A percentile compares a stretch with the other conserved stretches of the same genome.
These are phyloP conservation scores for Campylomormyrus numenius DNA, from an alignment of 2,113 vertebrate species.

Conservation along the genomic window DNA sequence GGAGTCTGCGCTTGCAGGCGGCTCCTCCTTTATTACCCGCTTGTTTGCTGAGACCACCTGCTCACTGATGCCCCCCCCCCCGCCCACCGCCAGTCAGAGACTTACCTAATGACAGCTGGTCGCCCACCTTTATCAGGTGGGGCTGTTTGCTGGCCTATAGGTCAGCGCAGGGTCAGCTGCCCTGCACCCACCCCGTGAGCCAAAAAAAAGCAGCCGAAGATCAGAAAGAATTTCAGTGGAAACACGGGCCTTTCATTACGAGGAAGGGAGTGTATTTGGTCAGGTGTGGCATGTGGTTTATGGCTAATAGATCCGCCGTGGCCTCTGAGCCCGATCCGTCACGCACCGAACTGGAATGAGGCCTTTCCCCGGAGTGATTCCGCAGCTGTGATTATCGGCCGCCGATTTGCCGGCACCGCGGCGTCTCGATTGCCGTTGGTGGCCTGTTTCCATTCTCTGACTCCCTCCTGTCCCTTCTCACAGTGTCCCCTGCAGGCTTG, in stretches of 20 bases:
- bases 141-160: slow-evolving; percentile 64
- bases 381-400: background rate
- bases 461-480: background rate
- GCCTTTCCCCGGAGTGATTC: background rate
- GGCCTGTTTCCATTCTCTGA: slow-evolving; percentile 11
- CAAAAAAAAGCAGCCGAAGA: slow-evolving; percentile 51
- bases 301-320: slow-evolving; percentile 30
- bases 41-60: slow-evolving; percentile 57
- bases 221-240: slow-evolving; percentile 46
- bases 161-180: slow-evolving; percentile 62
- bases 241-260: slow-evolving; percentile 43
- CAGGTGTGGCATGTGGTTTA: slow-evolving; percentile 54
- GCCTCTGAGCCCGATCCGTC: slow-evolving; percentile 16
- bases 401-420: background rate
- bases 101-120: slow-evolving; percentile 71
- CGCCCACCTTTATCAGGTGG: slow-evolving; percentile 76
- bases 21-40: slow-evolving; percentile 51
- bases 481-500: slow-evolving; percentile 98
- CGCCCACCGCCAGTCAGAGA: slow-evolving; percentile 42
- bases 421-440: background rate
- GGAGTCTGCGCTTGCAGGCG: slow-evolving; percentile 36
- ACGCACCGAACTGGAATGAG: background rate
- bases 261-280: slow-evolving; percentile 59
- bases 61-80: slow-evolving; percentile 42
- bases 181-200: slow-evolving; percentile 32